Base-by-base conservation (phyloP, 1,140 invertebrate genomes). In the Halictus rubicundus region DNA sequence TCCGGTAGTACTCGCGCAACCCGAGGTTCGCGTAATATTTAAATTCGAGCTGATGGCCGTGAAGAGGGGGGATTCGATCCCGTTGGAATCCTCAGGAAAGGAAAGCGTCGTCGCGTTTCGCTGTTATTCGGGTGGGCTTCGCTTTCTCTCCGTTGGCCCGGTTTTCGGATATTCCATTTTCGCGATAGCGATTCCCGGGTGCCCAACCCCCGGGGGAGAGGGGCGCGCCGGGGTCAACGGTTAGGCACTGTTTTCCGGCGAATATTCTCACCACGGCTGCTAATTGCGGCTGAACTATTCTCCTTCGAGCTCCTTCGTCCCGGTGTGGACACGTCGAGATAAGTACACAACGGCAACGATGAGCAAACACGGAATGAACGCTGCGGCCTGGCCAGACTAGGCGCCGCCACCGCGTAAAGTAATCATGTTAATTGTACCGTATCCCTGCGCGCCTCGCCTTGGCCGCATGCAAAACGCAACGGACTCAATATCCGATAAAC, bases 381-480 rank as follows among this genome's bases (percentile, higher is more conserved):
- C 60, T 72, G 68, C 69, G 76, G 68, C 46, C 23, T 10, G n/a
- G n/a, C 14, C 46, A 65, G 46, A 23, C 32, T 61, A 27, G 16
- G 12, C 16, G 39, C 23, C 54, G 46, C 14, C 12, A 23, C 54
- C 54, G 68, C 76, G 68, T 14, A n/a, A 71, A 78, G 68, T 72
- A 78, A 72, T 78, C 76, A 64, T 78, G 76, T 71, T 78, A 78
- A 78, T 78, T 78, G 68, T 72, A 78, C 8, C 76, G 76, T 78
- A 42, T 72, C 23, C 37, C 59, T 27, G 76, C 16, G 27, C 49
- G 23, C 16, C 49, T 57, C 42, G 37, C 8, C 14, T 57, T 25
- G 25, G 19, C 27, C 27, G 39, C 65, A 60, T 37, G 65, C 39
- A 61, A 69, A 60, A 69, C 25, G 25, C 65, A 65, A 16, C 73